Percentiles rank a stretch among this genome's conserved stretches.
These are phyloP conservation scores for Sarcophaga subvicina DNA, from an alignment of 2,888 invertebrate genomes.

Conservation along the genomic window DNA sequence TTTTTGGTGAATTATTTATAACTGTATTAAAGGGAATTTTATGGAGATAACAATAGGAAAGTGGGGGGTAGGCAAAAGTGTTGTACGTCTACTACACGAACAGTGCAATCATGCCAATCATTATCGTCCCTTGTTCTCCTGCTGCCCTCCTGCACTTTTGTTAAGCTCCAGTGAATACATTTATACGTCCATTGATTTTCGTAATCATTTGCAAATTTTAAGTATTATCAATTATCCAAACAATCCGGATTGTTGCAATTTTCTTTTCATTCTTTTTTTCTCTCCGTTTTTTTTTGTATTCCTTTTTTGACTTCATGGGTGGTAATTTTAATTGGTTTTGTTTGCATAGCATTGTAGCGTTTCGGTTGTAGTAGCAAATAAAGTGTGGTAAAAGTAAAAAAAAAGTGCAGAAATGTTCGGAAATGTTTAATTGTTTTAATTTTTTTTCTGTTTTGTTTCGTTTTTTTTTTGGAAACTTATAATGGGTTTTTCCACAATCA, in stretches of 20 bases:
- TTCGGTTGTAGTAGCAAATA: neutral
- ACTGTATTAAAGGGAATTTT: constrained; percentile 59
- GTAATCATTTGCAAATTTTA: constrained; percentile 55
- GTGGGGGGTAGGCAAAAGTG: neutral
- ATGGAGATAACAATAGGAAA: constrained; percentile 18
- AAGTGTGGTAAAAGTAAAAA: neutral
- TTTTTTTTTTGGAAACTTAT: too few species aligned
- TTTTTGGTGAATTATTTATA: constrained; percentile 67
- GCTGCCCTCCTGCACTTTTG: neutral
- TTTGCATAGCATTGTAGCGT: neutral
- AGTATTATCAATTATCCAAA: constrained; percentile 57
- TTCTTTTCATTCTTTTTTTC: neutral
- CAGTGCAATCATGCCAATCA: constrained; percentile 56
- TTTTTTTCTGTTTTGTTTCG: neutral
- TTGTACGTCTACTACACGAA: constrained; percentile 18
- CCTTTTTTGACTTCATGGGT: neutral
- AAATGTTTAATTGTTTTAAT: neutral
- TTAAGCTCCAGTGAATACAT: constrained; percentile 33
- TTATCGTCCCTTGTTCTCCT: constrained; percentile 13
- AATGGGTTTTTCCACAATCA: too few species aligned
- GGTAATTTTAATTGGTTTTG: constrained; percentile 41
- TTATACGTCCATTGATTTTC: constrained; percentile 50
- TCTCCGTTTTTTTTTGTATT: neutral
- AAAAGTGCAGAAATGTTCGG: neutral
- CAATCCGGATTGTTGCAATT: constrained; percentile 37